These are phyloP conservation scores for Polyergus mexicanus DNA, from an alignment of 1,140 invertebrate genomes.

Conservation along the genomic window DNA sequence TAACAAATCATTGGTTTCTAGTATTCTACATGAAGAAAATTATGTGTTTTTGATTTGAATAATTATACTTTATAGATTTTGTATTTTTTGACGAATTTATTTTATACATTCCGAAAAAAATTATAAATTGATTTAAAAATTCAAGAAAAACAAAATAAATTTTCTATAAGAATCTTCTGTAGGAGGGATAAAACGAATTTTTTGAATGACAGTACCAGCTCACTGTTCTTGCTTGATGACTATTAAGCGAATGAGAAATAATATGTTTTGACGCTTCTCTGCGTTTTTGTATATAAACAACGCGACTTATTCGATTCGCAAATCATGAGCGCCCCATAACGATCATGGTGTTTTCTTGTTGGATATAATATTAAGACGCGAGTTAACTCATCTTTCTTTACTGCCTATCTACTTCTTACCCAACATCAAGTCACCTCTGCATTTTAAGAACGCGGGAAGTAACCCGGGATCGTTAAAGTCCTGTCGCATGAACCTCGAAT, in stretches of 20 bases:
- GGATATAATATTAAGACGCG: constrained; percentile 2
- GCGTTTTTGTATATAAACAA: constrained; percentile 67
- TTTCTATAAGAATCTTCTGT: not conserved
- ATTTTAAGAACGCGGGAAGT: constrained; percentile 55
- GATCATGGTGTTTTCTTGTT: constrained; percentile 61
- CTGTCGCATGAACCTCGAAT: constrained; percentile 23
- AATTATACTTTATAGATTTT: constrained; percentile 1
- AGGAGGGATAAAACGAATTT: not conserved
- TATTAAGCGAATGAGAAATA: not conserved
- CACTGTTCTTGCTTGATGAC: not conserved
- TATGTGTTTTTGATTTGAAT: not conserved
- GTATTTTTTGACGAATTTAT: not conserved
- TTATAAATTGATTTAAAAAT: not conserved
- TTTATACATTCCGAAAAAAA: not conserved
- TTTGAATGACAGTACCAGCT: not conserved
- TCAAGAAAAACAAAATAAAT: not conserved
- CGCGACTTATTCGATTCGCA: constrained; percentile 59
- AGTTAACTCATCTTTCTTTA: constrained; percentile 28
- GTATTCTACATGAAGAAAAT: not conserved
- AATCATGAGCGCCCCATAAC: constrained; percentile 56
- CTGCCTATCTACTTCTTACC: constrained; percentile 62
- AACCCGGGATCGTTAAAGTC: constrained; percentile 65
- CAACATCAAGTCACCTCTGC: constrained; percentile 65
- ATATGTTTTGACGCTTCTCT: constrained; percentile 16
- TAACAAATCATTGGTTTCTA: not conserved